phyloP scores from a whole-genome alignment of 2,888 invertebrate genomes.

The Caenorhabditis sp. region DNA sequence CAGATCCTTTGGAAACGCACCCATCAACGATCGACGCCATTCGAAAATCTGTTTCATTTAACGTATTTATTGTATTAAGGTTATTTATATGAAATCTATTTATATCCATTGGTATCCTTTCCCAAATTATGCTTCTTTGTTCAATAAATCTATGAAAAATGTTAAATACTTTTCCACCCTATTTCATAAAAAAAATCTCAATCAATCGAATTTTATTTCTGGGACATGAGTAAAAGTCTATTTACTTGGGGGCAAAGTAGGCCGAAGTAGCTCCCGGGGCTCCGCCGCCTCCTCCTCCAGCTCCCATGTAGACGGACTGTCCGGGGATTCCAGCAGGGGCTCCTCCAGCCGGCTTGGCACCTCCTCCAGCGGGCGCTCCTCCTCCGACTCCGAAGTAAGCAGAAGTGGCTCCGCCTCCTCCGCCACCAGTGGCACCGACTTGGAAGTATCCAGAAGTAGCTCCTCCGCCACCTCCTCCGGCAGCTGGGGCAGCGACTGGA shows the following conservation, averaged over 20 bases:
- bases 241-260: constrained; percentile 74
- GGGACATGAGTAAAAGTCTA: not conserved
- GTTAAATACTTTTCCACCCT: too few relatives aligned
- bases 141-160: not conserved
- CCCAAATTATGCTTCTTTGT: too few relatives aligned
- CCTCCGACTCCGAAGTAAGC: constrained; percentile 71
- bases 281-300: constrained; percentile 3
- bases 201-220: too few relatives aligned
- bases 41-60: not conserved
- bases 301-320: constrained; percentile 63
- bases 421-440: constrained; percentile 40
- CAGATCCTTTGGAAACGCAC: not conserved
- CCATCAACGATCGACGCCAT: too few relatives aligned
- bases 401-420: constrained; percentile 36
- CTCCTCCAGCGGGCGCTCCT: constrained; percentile 13
- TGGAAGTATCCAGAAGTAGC: constrained; percentile 61
- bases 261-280: constrained; percentile 69
- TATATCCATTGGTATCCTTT: too few relatives aligned
- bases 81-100: too few relatives aligned
- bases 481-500: constrained; percentile 42
- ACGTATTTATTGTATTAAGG: too few relatives aligned
- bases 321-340: constrained; percentile 57
- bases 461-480: constrained; percentile 27
- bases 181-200: too few relatives aligned
- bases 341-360: constrained; percentile 14